Percentiles rank a stretch among this genome's conserved stretches.
These are phyloP conservation scores for human (Homo sapiens) DNA, from an alignment of 2,113 vertebrate genomes.

Conservation along the genomic window GRCh38 chr18:48328501-48329000, in stretches of 20 bases:
- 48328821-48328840: background rate
- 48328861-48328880: constrained; percentile 11
- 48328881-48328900: background rate
- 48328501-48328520: background rate
- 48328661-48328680: background rate
- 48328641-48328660: background rate
- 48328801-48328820: background rate
- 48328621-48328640: background rate
- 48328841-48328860: background rate
- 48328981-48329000: constrained; percentile 42
- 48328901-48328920: constrained; percentile 52
- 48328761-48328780: background rate
- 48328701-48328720: background rate
- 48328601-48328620: background rate
- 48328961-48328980: constrained; percentile 30
- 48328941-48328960: constrained; percentile 60
- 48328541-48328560: background rate
- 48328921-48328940: constrained; percentile 59
- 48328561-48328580: background rate
- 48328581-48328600: background rate
- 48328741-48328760: background rate
- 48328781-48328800: background rate
- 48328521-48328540: background rate
- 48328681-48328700: background rate
- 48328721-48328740: background rate